Percentiles rank a stretch among this genome's conserved stretches.
These are phyloP conservation scores for Metopia argyrocephala DNA, from an alignment of 2,888 invertebrate species.

Conservation along the genomic window DNA sequence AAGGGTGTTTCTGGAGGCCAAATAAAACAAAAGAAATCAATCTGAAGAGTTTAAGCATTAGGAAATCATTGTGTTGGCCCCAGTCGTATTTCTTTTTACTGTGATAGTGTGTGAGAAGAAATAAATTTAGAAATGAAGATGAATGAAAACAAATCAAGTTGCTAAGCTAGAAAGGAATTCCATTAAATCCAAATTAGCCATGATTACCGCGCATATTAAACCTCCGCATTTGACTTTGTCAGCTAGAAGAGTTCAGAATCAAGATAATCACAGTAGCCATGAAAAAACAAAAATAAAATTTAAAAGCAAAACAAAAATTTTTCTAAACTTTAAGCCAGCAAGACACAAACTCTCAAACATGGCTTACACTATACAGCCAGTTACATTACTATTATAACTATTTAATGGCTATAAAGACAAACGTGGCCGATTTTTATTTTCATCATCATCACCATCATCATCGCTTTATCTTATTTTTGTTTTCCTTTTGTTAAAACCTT, in stretches of 20 bases:
- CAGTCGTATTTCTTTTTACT: constrained; percentile 31
- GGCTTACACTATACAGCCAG: too few species aligned
- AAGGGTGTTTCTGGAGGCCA: constrained; percentile 54
- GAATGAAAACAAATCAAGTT: constrained; percentile 48
- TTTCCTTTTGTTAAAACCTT: neutral
- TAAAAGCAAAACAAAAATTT: constrained; percentile 21
- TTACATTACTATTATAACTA: constrained; percentile 46
- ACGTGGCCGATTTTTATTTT: constrained; percentile 57
- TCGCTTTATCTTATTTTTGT: neutral
- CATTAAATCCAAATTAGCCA: constrained; percentile 56
- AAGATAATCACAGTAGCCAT: constrained; percentile 52
- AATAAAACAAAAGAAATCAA: constrained; percentile 21
- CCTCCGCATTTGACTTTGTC: constrained; percentile 21
- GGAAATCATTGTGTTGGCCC: constrained; percentile 43
- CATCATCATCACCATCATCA: neutral
- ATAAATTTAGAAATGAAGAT: neutral
- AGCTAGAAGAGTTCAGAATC: constrained; percentile 20
- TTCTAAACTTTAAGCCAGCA: neutral
- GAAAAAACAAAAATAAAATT: constrained; percentile 24
- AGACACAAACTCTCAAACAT: too few species aligned
- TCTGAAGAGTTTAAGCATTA: constrained; percentile 26
- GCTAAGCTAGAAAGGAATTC: constrained; percentile 32
- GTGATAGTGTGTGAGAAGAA: constrained; percentile 21
- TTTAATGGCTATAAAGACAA: constrained; percentile 51
- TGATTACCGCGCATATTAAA: constrained; percentile 41